phyloP scores from a whole-genome alignment of 2,888 invertebrate genomes.

The Cosmia pyralina region DNA sequence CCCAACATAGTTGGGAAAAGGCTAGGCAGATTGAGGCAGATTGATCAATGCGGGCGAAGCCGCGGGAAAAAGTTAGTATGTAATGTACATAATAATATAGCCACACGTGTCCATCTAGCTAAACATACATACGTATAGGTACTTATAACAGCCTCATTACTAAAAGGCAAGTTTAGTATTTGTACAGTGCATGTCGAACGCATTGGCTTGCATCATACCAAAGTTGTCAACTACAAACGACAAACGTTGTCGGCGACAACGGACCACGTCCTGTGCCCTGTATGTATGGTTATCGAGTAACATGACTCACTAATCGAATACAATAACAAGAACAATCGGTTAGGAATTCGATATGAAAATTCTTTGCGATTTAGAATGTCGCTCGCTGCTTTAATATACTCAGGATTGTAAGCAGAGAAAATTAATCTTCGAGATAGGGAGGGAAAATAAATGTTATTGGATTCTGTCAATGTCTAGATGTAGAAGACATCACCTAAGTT shows the following conservation, averaged over 20 bases:
- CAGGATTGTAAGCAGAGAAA: conserved; percentile 18
- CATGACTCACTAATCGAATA: conserved; percentile 62
- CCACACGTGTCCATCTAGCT: conserved; percentile 7
- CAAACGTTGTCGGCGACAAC: conserved; percentile 56
- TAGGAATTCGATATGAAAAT: conserved; percentile 57
- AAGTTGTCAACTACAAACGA: conserved; percentile 65
- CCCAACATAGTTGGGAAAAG: too few species aligned
- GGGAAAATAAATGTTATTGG: conserved; percentile 35
- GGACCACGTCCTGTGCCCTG: conserved; percentile 65
- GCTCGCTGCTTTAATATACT: conserved; percentile 50
- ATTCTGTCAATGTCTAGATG: conserved; percentile 5
- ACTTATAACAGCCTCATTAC: conserved; percentile 44
- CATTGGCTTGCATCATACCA: conserved; percentile 68
- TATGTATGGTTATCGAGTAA: conserved; percentile 62
- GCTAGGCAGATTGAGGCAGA: too few species aligned
- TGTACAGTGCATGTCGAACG: conserved; percentile 60
- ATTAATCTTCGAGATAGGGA: conserved; percentile 34
- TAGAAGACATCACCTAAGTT: not conserved
- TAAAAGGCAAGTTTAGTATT: conserved; percentile 61
- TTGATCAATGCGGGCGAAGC: too few species aligned
- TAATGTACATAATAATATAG: not conserved
- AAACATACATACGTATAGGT: conserved; percentile 5
- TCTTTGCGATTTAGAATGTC: conserved; percentile 47
- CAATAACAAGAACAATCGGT: conserved; percentile 65
- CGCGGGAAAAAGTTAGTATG: too few species aligned